Evolutionary conservation across 2,797 vertebrate genomes (phyloP).

Genomic region (Pempheris klunzingeri): DNA sequence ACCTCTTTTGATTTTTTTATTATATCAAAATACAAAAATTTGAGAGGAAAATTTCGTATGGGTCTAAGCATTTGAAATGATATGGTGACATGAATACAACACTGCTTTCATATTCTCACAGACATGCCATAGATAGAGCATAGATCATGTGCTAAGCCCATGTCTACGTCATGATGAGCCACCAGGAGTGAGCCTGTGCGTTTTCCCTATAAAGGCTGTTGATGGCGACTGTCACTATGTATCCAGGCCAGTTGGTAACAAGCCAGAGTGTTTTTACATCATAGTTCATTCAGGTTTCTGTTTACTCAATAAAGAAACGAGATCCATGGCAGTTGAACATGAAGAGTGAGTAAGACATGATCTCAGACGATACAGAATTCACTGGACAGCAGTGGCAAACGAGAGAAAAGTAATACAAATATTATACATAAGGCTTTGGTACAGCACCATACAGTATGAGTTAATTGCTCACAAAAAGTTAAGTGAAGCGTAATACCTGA

Average conservation of each 20-base stretch:
- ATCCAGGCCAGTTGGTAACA: constrained; percentile 72
- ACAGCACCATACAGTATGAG: constrained; percentile 96
- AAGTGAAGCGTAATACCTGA: constrained; percentile 91
- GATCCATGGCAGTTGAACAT: constrained; percentile 84
- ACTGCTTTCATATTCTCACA: constrained; percentile 83
- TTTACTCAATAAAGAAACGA: constrained; percentile 68
- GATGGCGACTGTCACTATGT: constrained; percentile 66
- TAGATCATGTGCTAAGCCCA: constrained; percentile 78
- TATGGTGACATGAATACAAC: constrained; percentile 85
- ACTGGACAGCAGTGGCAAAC: constrained; percentile 85
- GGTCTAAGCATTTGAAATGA: constrained; percentile 88
- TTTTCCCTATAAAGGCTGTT: constrained; percentile 71
- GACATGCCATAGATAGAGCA: constrained; percentile 80
- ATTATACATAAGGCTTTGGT: constrained; percentile 91
- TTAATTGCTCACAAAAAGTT: constrained; percentile 87
- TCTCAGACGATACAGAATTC: constrained; percentile 79
- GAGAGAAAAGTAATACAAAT: constrained; percentile 85
- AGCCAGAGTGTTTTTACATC: constrained; percentile 67
- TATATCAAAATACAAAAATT: constrained; percentile 93
- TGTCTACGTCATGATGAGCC: constrained; percentile 77
- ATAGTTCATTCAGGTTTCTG: constrained; percentile 72
- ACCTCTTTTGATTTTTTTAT: constrained; percentile 86
- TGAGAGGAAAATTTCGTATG: constrained; percentile 87
- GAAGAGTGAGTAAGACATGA: constrained; percentile 79
- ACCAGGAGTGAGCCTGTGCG: constrained; percentile 72